Base-by-base conservation (phyloP, 2,888 invertebrate species). In the Ophioninae sp. region DNA sequence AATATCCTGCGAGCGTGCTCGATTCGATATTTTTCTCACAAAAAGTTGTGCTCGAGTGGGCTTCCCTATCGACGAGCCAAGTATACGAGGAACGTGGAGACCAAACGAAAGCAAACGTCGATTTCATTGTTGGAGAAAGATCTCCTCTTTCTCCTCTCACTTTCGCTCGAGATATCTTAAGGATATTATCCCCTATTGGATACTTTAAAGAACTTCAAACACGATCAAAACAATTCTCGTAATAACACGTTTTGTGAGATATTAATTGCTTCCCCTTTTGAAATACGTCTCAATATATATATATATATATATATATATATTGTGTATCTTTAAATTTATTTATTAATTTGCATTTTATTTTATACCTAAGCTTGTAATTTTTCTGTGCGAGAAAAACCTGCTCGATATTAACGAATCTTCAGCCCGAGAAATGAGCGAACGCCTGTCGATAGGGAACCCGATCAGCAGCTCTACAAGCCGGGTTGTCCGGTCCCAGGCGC, bases 81-180 rank as follows among this genome's bases (percentile, higher is more conserved):
- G 88, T 88, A 87, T 85, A 86, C 57, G 64, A 78, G 50, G 37
- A 20, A 23, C 56, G 23, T 13, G 7, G 59, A 21, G 65, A 59
- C 67, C 30, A 68, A 73, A 86, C 84, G 89, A 91, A 90, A 89
- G 89, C 89, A 90, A 89, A 88, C 89, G 89, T 90, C 84, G 87
- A 87, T 87, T 74, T 87, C 86, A 85, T 89, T 88, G 88, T 87
- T 89, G 83, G 85, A 70, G 81, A 87, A 78, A 84, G 85, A 85
- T 85, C 13, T 17, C 79, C 83, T 89, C 89, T 88, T 88, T 87
- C 89, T 86, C 89, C 88, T 88, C 87, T 90, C 87, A 90, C 91
- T 91, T 91, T 91, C 89, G 87, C 89, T 85, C 37, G 2, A n/a
- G 57, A 85, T 81, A 85, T 30, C 70, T 70, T 20, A 37, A 79